Conservation (phyloP, 2,113 vertebrate genomes). For the Nothocercus julius region DNA sequence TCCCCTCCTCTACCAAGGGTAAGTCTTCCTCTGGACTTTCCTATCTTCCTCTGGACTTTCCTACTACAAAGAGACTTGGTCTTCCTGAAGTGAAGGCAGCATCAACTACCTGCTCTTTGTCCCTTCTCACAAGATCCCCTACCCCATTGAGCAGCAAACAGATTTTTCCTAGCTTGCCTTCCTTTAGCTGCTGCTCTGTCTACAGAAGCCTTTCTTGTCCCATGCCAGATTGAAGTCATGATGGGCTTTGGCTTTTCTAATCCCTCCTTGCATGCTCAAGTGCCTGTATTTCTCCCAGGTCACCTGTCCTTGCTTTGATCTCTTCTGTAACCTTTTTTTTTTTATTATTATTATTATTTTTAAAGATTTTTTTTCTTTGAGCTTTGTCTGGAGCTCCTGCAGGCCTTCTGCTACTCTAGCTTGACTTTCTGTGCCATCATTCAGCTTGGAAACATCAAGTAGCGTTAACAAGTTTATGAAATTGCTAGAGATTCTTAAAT, state of each 20-base stretch:
- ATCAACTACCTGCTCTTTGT: background rate
- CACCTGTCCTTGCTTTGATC: background rate
- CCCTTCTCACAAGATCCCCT: background rate
- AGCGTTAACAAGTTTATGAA: background rate
- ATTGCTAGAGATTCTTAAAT: background rate
- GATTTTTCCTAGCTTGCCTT: background rate
- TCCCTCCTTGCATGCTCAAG: background rate
- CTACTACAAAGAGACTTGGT: background rate
- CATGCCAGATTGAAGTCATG: too few species aligned
- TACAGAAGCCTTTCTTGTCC: background rate
- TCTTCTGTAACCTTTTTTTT: background rate
- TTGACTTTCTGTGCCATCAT: background rate
- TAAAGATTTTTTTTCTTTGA: background rate
- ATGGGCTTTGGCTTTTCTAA: background rate
- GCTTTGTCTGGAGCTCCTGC: background rate
- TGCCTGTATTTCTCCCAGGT: background rate
- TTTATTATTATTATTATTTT: too few species aligned
- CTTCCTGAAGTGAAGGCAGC: background rate
- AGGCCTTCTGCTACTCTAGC: background rate
- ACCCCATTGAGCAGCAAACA: background rate
- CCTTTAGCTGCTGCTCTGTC: background rate
- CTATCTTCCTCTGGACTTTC: background rate
- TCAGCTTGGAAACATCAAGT: background rate
- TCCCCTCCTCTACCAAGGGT: background rate
- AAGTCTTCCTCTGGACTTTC: background rate